These are phyloP conservation scores for Lasioglossum lativentre DNA, from an alignment of 2,888 invertebrate species.

Conservation along the genomic window DNA sequence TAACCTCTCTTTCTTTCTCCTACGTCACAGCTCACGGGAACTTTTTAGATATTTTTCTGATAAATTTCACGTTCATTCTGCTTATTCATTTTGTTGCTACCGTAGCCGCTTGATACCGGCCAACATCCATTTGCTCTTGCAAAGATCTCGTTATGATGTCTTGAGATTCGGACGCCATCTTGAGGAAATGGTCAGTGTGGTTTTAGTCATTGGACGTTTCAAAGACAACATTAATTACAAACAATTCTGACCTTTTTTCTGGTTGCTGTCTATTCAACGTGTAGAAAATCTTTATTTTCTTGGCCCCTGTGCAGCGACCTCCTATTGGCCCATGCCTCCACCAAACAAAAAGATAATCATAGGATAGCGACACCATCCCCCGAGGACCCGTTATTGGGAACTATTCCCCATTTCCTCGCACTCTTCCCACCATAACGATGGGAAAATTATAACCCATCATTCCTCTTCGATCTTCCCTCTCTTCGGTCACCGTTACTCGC, in stretches of 20 bases:
- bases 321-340: too few relatives aligned
- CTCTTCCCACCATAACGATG: constrained; percentile 60
- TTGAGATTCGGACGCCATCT: background rate
- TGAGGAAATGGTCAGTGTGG: background rate
- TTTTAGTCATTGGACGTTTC: too few relatives aligned
- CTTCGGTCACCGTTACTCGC: constrained; percentile 19
- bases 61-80: background rate
- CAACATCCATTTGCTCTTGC: constrained; percentile 8
- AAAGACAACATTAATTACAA: background rate
- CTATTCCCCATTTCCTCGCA: background rate
- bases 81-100: background rate
- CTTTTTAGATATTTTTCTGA: constrained; percentile 11
- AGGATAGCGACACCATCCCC: constrained; percentile 40
- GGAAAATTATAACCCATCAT: constrained; percentile 65
- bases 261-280: too few relatives aligned
- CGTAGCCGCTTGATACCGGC: background rate
- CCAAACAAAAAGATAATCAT: constrained; percentile 38
- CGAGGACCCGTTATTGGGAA: constrained; percentile 34
- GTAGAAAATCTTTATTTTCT: background rate
- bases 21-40: constrained; percentile 2
- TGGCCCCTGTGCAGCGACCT: background rate
- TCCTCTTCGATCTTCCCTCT: constrained; percentile 6
- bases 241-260: too few relatives aligned
- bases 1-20: background rate
- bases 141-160: too few relatives aligned